These are phyloP conservation scores for Ernsta delagoae DNA, from an alignment of 2,888 invertebrate species.

Conservation along the genomic window DNA sequence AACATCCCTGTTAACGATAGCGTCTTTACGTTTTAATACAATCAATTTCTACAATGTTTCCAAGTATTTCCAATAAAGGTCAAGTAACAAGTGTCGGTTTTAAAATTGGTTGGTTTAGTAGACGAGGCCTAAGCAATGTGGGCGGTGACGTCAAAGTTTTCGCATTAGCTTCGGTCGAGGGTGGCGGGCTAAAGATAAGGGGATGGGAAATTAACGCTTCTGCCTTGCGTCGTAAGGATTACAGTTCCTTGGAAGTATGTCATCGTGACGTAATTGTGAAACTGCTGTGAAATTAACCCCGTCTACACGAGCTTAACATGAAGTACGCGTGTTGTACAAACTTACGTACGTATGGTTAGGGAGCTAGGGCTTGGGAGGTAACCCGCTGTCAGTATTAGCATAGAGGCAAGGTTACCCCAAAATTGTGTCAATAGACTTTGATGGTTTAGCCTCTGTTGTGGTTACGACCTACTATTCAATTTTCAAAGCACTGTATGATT, in stretches of 20 bases:
- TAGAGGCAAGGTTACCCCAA: background rate
- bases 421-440: slow-evolving; percentile 19
- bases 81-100: slow-evolving; percentile 42
- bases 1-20: too few species aligned
- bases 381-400: slow-evolving; percentile 4
- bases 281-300: slow-evolving; percentile 58
- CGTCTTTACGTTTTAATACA: too few species aligned
- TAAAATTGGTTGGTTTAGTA: slow-evolving; percentile 37
- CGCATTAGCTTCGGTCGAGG: slow-evolving; percentile 73
- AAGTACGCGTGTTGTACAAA: slow-evolving; percentile 7
- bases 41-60: too few species aligned
- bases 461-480: background rate
- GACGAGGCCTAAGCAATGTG: slow-evolving; percentile 51
- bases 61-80: slow-evolving; percentile 19
- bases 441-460: background rate
- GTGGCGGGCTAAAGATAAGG: slow-evolving; percentile 40
- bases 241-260: slow-evolving; percentile 53
- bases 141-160: slow-evolving; percentile 77
- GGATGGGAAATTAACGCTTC: slow-evolving; percentile 52
- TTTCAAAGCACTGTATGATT: background rate
- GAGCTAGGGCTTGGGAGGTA: background rate
- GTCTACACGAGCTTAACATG: slow-evolving; percentile 42
- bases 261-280: slow-evolving; percentile 54
- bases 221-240: slow-evolving; percentile 46
- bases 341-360: slow-evolving; percentile 7